Conservation (phyloP, 2,113 vertebrate species). For the Micronisus gabar region DNA sequence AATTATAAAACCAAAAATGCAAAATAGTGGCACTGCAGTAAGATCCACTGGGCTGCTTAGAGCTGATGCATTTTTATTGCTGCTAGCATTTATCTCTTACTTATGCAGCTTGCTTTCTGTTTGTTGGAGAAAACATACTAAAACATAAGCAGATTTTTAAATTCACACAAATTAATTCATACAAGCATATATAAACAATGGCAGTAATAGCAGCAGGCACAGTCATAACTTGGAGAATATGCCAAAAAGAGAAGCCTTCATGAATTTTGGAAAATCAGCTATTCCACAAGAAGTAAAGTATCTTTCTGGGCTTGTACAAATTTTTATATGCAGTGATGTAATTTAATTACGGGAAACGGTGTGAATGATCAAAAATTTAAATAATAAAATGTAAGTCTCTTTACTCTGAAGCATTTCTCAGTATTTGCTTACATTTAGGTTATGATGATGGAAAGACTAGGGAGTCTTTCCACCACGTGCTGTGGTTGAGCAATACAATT, state of each 20-base stretch:
- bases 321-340: background rate
- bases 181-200: background rate
- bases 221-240: background rate
- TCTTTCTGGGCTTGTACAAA: background rate
- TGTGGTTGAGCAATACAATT: background rate
- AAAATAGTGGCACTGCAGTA: background rate
- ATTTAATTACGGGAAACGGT: background rate
- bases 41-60: background rate
- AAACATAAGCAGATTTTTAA: background rate
- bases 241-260: background rate
- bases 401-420: background rate
- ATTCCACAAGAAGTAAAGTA: background rate
- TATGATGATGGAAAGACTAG: background rate
- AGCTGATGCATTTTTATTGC: background rate
- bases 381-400: background rate
- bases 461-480: background rate
- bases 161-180: background rate
- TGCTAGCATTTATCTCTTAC: background rate
- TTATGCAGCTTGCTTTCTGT: background rate
- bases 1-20: background rate
- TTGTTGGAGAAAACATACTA: background rate
- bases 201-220: background rate
- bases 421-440: background rate
- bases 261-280: background rate
- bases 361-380: background rate